phyloP scores from a whole-genome alignment of 92 coral and sea anemone species.

The Bergia puertoricense region DNA sequence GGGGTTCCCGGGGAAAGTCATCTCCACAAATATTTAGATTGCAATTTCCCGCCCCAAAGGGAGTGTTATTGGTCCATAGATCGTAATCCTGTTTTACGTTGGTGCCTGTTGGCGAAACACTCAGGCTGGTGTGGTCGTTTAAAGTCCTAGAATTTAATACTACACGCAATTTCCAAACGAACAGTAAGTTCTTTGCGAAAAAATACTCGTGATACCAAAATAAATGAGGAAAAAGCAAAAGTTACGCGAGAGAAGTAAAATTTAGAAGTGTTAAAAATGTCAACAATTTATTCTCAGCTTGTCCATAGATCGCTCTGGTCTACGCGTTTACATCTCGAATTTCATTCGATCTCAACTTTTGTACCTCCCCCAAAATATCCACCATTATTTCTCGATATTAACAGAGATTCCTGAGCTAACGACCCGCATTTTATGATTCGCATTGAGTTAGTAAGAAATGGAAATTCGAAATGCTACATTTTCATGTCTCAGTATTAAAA shows the following conservation, averaged over 20 bases:
- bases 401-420: background rate
- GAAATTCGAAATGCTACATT: background rate
- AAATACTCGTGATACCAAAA: background rate
- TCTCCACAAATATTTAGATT: constrained; percentile 29
- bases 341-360: background rate
- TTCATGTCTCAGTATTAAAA: background rate
- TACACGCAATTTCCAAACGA: background rate
- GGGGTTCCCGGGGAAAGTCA: constrained; percentile 11
- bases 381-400: background rate
- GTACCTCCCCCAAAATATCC: constrained; percentile 21
- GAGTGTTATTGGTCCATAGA: background rate
- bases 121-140: background rate
- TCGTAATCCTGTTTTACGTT: background rate
- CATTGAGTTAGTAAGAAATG: background rate
- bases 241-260: background rate
- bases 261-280: background rate
- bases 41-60: background rate
- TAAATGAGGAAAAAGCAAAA: background rate
- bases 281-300: background rate
- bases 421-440: background rate
- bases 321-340: constrained; percentile 15
- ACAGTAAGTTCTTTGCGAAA: background rate
- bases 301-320: no score
- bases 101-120: background rate
- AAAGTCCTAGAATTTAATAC: background rate